Evolutionary conservation across 2,888 invertebrate species (phyloP), one percentile per base, ranked within the genome.

Genomic region (Synanthedon myopaeformis): DNA sequence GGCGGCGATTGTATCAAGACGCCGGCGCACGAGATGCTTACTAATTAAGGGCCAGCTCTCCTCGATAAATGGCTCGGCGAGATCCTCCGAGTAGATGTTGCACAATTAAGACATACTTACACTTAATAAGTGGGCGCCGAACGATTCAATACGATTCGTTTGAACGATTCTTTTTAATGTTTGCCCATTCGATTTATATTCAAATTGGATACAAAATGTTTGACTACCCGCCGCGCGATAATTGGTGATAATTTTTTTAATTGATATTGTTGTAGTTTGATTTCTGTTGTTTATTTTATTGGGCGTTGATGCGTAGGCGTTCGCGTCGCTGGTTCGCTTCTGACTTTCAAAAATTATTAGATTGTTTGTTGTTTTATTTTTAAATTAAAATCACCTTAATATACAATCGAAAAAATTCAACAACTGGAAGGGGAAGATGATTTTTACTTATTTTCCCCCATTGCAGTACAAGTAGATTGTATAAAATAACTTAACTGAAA

Each of bases 221-320:
- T 62, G 74, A 69, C 72, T 67, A 69, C 84, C 80, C 70, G 81
- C 72, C 65, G 82, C 52, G 76, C 57, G 60, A 61, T 80, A 74
- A 81, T 82, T 76, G 80, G 74, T 75, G 69, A 74, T 80, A 74
- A 78, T 78, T 77, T 77, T 63, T 79, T 77, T 77, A 77, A 80
- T 79, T 76, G 75, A 73, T 75, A 72, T 70, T 66, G 65, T 69
- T 61, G 56, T 58, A 49, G 50, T 53, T 49, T 41, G 48, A 53
- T 50, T 28, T 17, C 11, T 28, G 17, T 53, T 53, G 41, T 51
- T 53, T 49, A 41, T 51, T 51, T 53, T 51, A 53, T 53, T 51
- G 53, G n/a, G 35, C 45, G 4, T n/a, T 4, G 45, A 45, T n/a
- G 45, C n/a, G 45, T 45, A 14, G 45, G 12, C 45, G 45, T 45